These are phyloP conservation scores for Sebastes hubbsi DNA, from an alignment of 2,797 vertebrate species.

Conservation along the genomic window DNA sequence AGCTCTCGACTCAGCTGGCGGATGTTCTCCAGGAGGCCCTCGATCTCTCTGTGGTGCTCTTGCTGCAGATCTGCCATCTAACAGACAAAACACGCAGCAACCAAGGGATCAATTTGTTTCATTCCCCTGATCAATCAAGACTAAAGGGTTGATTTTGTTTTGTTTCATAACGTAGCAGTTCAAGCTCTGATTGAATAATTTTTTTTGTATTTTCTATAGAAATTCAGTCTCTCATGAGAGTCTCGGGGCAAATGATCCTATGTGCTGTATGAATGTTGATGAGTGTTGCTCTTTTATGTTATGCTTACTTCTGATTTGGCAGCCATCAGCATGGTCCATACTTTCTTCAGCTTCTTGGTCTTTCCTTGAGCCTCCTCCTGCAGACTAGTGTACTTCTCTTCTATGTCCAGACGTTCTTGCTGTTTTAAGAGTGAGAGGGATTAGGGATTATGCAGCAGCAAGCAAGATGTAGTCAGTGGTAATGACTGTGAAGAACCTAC, in stretches of 20 bases:
- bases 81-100: not conserved
- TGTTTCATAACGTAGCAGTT: not conserved
- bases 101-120: not conserved
- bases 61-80: conserved; percentile 99
- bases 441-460: not conserved
- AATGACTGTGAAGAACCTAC: not conserved
- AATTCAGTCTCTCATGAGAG: not conserved
- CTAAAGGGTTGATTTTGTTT: not conserved
- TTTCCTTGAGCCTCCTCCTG: conserved; percentile 99
- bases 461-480: not conserved
- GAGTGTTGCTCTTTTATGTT: not conserved
- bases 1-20: conserved; percentile 97
- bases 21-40: conserved; percentile 96
- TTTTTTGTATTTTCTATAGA: not conserved
- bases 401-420: conserved; percentile 99
- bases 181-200: not conserved
- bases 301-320: conserved; percentile 94
- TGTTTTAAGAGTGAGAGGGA: conserved; percentile 60
- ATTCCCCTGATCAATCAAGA: not conserved
- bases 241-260: not conserved
- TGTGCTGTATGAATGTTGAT: not conserved
- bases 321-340: conserved; percentile 99
- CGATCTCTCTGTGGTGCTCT: conserved; percentile 97
- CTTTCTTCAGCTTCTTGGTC: conserved; percentile 99
- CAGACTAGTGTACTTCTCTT: conserved; percentile 98